A percentile compares a stretch with the other conserved stretches of the same genome.
Evolutionary conservation across 2,888 invertebrate species (phyloP).

Genomic region (Macropis europaea): DNA sequence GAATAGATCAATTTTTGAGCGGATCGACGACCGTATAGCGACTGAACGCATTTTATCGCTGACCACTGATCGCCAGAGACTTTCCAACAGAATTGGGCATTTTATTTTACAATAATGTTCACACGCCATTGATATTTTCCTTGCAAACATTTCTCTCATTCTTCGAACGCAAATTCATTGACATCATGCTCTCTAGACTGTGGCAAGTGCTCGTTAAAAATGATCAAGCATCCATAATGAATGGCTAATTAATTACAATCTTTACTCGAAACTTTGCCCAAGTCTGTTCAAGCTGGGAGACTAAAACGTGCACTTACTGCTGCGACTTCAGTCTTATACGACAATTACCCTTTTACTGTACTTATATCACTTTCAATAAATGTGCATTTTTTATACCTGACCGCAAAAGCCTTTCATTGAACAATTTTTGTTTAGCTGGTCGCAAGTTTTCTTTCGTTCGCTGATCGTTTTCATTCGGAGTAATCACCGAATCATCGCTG

Average conservation of each 20-base stretch:
- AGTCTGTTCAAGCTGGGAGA: slow-evolving; percentile 33
- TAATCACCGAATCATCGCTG: too few relatives aligned
- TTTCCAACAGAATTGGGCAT: slow-evolving; percentile 25
- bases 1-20: not conserved
- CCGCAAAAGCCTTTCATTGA: not conserved
- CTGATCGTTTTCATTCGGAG: not conserved
- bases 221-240: not conserved
- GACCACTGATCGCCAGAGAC: not conserved
- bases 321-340: slow-evolving; percentile 41
- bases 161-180: too few relatives aligned
- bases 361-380: slow-evolving; percentile 65
- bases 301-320: slow-evolving; percentile 34
- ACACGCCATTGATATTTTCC: too few relatives aligned
- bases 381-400: slow-evolving; percentile 62
- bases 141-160: too few relatives aligned
- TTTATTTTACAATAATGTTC: not conserved
- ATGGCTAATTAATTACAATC: not conserved
- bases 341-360: slow-evolving; percentile 55
- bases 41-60: not conserved
- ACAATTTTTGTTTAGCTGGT: not conserved
- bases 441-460: not conserved
- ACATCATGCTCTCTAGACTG: too few relatives aligned
- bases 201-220: too few relatives aligned
- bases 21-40: not conserved
- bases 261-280: slow-evolving; percentile 1